Conservation (phyloP, 2,113 vertebrate species). For the Oplegnathus fasciatus region DNA sequence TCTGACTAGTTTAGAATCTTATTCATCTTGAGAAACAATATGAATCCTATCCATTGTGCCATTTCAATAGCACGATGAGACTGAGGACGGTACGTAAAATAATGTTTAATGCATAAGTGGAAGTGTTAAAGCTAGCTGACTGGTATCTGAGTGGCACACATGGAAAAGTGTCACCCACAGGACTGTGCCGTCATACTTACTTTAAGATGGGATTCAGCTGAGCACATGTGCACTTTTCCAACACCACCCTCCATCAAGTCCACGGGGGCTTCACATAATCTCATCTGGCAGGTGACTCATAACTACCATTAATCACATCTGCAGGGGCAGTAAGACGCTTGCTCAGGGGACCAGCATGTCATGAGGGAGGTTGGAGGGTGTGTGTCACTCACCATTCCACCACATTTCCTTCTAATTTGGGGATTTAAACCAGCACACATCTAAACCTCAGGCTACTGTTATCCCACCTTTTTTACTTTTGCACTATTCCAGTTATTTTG, state of each 20-base stretch:
- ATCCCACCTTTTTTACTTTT: background rate
- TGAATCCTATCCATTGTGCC: constrained; percentile 2
- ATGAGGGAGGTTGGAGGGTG: background rate
- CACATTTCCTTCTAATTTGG: background rate
- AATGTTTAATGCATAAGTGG: constrained; percentile 59
- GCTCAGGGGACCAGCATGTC: constrained; percentile 19
- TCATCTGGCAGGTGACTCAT: constrained; percentile 51
- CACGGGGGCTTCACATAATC: constrained; percentile 37
- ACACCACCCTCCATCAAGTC: constrained; percentile 27
- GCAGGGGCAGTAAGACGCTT: constrained; percentile 25
- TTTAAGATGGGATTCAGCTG: constrained; percentile 30
- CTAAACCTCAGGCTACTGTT: background rate
- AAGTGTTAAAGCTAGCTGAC: constrained; percentile 47
- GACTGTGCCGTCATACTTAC: constrained; percentile 22
- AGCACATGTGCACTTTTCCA: constrained; percentile 36
- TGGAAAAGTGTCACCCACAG: constrained; percentile 35
- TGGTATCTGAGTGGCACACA: constrained; percentile 29
- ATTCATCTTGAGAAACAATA: constrained; percentile 8
- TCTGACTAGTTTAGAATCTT: background rate
- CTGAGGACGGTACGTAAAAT: constrained; percentile 8
- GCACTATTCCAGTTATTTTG: background rate
- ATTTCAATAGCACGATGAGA: constrained; percentile 15
- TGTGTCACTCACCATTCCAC: background rate
- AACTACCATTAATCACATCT: constrained; percentile 48
- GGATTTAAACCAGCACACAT: background rate